Percentiles rank a stretch among this genome's conserved stretches.
Evolutionary conservation across 2,888 invertebrate genomes (phyloP).

Genomic region (Tipula lateralis): DNA sequence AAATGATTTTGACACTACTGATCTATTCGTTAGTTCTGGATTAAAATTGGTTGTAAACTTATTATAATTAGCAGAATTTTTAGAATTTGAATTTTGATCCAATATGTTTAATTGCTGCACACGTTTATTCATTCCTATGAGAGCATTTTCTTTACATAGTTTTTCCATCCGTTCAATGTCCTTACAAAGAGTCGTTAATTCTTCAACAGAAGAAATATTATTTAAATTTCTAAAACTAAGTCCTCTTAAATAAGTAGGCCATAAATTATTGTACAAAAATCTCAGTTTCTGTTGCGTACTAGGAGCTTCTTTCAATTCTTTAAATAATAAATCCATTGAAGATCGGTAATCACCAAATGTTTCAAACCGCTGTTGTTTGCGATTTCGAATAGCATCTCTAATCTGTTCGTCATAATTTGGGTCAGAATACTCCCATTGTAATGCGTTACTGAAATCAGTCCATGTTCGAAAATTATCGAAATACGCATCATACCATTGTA

Average conservation of each 20-base stretch:
- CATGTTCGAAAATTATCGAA: not conserved
- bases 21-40: too few species aligned
- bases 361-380: not conserved
- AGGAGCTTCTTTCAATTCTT: not conserved
- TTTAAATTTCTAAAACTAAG: not conserved
- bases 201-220: not conserved
- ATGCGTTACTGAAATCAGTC: not conserved
- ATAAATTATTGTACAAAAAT: not conserved
- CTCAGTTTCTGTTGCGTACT: not conserved
- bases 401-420: not conserved
- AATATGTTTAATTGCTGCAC: not conserved
- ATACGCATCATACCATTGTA: not conserved
- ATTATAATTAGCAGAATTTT: too few species aligned
- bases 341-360: not conserved
- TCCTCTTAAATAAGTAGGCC: not conserved
- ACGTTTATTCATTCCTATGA: not conserved
- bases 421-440: not conserved
- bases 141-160: not conserved
- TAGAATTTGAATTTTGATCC: not conserved
- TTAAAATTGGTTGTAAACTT: too few species aligned
- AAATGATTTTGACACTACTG: too few species aligned
- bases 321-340: not conserved
- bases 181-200: not conserved
- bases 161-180: not conserved
- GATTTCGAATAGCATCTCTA: not conserved